Evolutionary conservation across 2,797 vertebrate species (phyloP).

Genomic region (Poeciliopsis gracilis): DNA sequence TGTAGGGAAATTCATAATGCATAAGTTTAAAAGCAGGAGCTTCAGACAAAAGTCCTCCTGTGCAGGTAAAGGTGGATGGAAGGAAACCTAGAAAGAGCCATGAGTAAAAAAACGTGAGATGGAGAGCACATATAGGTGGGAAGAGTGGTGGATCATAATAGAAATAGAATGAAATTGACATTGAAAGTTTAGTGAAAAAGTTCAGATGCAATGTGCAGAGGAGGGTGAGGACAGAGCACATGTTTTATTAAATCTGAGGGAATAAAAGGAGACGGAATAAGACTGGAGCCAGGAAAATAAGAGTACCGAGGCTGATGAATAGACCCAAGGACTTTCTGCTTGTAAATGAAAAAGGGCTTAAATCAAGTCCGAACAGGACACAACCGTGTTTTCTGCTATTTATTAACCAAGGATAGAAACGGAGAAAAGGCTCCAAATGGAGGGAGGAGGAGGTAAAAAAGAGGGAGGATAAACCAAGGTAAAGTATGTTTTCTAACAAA

Average conservation of each 20-base stretch:
- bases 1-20: neutral
- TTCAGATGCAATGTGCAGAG: neutral
- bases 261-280: neutral
- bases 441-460: neutral
- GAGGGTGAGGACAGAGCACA: neutral
- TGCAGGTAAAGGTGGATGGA: constrained; percentile 10
- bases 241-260: neutral
- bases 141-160: neutral
- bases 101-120: neutral
- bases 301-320: neutral
- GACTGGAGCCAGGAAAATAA: neutral
- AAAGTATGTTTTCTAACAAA: neutral
- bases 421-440: neutral
- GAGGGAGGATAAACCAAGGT: neutral
- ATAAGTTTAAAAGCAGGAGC: constrained; percentile 3
- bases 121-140: neutral
- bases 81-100: neutral
- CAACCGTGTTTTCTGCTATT: neutral
- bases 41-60: constrained; percentile 24
- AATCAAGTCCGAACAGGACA: neutral
- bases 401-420: neutral
- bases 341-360: neutral
- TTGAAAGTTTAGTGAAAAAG: neutral
- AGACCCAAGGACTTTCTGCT: neutral
- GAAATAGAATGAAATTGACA: neutral